Percentiles rank a stretch among this genome's conserved stretches.
Conservation (phyloP, 2,888 invertebrate species). For the Chrysolina americana region DNA sequence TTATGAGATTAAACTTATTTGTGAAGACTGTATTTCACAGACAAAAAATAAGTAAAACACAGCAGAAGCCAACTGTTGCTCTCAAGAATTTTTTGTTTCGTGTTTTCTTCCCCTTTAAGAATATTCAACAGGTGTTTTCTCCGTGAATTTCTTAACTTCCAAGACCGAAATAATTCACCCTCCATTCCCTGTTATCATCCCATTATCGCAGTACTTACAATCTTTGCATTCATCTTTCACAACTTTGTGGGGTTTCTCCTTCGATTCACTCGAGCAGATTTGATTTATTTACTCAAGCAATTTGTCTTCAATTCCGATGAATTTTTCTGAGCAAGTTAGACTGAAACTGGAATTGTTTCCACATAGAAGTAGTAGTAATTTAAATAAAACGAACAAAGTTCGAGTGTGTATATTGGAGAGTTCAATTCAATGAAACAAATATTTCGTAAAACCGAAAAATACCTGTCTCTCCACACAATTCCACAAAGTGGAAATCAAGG, state of each 20-base stretch:
- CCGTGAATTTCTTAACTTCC: slow-evolving; percentile 55
- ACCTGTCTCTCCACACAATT: too few relatives aligned
- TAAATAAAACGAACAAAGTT: too few relatives aligned
- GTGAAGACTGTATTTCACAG: too few relatives aligned
- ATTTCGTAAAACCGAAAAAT: too few relatives aligned
- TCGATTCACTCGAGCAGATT: neutral
- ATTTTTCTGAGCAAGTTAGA: too few relatives aligned
- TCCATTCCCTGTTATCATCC: slow-evolving; percentile 42
- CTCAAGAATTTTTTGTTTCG: slow-evolving; percentile 41
- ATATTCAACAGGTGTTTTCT: slow-evolving; percentile 59
- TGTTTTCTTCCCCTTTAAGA: slow-evolving; percentile 52
- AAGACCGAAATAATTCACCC: slow-evolving; percentile 49
- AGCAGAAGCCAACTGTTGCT: slow-evolving; percentile 28
- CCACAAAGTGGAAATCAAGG: too few relatives aligned
- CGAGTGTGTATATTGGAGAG: too few relatives aligned
- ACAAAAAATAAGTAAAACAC: neutral
- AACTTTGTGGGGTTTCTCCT: neutral
- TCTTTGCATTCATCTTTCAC: slow-evolving; percentile 7
- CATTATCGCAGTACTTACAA: slow-evolving; percentile 39
- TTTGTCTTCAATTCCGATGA: neutral
- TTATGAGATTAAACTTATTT: too few relatives aligned
- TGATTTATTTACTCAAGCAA: neutral
- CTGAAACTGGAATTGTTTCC: too few relatives aligned
- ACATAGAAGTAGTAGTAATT: too few relatives aligned
- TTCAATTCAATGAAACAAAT: too few relatives aligned